Evolutionary conservation across 1,140 invertebrate genomes (phyloP), one percentile per base, ranked within the genome.

Genomic region (Whitmania pigra): DNA sequence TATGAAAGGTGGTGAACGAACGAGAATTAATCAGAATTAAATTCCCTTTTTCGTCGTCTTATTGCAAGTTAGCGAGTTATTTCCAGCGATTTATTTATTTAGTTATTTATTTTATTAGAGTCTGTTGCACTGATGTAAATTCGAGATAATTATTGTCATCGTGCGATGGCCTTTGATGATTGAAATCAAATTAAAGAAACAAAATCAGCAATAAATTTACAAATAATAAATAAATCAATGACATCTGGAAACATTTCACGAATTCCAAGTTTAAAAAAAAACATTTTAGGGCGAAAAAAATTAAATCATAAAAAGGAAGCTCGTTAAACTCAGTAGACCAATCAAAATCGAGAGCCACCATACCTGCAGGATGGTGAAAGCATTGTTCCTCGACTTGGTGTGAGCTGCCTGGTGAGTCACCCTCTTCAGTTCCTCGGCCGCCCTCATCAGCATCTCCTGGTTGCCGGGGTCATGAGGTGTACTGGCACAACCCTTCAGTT

Each of bases 361-460:
- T 71, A 84, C 87, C 84, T 88, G 90, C 53, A 93, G 79, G 63
- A 88, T 84, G 70, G 86, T 86, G n/a, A 94, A 88, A 0, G 92
- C 83, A 79, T 90, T 90, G 11, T 88, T 86, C 74, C 90, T 87
- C 63, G 93, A 83, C 3, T 89, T 89, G 63, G 90, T 90, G 7
- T 89, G 88, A 29, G 87, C 86, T 17, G 91, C 89, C 5, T 87
- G 86, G 69, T 88, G 91, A 0, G 95, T 95, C 15, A 92, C 94
- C 77, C 89, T 92, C 84, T 69, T 67, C 0, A 98, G 82, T 76
- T 96, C 90, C 79, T 97, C 93, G 0, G 94, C 96, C 0, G 94
- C 94, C 69, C 86, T 85, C 36, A 89, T 86, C 0, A 99, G 79
- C 9, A 88, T 88, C 75, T 91, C 88, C 80, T 97, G 94, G 77